Percentiles rank a stretch among this genome's conserved stretches.
These are phyloP conservation scores for Patella ulyssiponensis DNA, from an alignment of 2,888 invertebrate genomes.

Conservation along the genomic window DNA sequence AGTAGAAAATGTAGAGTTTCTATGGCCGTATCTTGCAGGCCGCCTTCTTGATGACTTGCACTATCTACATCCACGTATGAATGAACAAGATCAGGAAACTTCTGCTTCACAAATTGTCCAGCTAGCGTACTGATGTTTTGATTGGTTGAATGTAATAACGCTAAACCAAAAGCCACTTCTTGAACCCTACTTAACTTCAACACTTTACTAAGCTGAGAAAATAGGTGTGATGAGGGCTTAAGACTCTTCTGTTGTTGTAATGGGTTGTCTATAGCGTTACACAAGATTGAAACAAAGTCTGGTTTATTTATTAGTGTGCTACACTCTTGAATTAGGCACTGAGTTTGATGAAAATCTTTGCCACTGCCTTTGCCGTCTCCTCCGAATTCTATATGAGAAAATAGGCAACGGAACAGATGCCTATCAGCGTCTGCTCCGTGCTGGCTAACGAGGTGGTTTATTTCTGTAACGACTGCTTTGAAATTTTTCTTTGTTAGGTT, in stretches of 20 bases:
- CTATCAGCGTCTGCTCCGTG: constrained; percentile 98
- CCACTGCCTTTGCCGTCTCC: constrained; percentile 74
- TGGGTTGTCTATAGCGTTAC: constrained; percentile 89
- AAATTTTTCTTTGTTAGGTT: constrained; percentile 96
- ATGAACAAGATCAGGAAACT: constrained; percentile 82
- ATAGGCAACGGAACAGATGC: constrained; percentile 94
- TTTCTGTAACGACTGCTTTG: constrained; percentile 89
- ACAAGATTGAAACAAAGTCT: constrained; percentile 88
- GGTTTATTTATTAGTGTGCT: constrained; percentile 86
- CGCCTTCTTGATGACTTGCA: constrained; percentile 71
- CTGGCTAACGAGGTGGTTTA: constrained; percentile 88
- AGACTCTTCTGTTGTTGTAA: constrained; percentile 84
- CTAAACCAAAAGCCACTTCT: constrained; percentile 91
- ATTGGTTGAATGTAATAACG: constrained; percentile 85
- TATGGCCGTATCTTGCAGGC: constrained; percentile 90
- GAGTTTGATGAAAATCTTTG: constrained; percentile 77
- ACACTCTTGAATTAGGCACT: constrained; percentile 85
- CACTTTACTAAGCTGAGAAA: constrained; percentile 87
- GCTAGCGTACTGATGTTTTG: constrained; percentile 83
- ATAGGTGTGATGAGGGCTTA: constrained; percentile 84
- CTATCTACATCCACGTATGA: constrained; percentile 88
- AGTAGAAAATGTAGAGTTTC: constrained; percentile 90
- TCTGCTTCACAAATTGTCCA: constrained; percentile 84
- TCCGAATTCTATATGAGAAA: constrained; percentile 89
- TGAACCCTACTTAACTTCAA: constrained; percentile 89